Evolutionary conservation across 2,888 invertebrate genomes (phyloP), one percentile per base, ranked within the genome.

Genomic region (Biston stratarius): DNA sequence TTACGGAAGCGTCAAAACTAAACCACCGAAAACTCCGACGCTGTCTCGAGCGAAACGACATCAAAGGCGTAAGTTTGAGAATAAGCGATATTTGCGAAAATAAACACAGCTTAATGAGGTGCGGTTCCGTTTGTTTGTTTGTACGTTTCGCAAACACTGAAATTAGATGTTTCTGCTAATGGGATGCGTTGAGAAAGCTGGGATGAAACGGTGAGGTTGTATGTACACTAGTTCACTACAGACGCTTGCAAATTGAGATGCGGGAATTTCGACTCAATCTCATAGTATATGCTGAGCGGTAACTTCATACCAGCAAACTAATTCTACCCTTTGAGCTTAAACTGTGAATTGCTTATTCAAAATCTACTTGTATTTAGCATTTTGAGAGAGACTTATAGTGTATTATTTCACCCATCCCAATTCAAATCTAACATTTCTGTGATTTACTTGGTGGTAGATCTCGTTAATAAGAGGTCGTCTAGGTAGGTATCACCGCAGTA

Each of bases 11-110:
- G 92, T 94, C 47, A 92, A 93, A 78, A 92, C 90, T 64, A 95
- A 95, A 81, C 95, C 95, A 42, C 95, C 95, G 12, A 95, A 94
- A 83, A 95, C 95, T 49, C 95, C 95, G 58, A 89, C 93, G 59
- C 78, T 87, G 77, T 94, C 94, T 34, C 92, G 94, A 69, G 90
- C 86, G 77, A 94, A 90, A 75, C 88, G 92, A 83, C 94, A 91
- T 82, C 94, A 94, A 83, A 90, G 92, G 78, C 90, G 94, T 93
- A 84, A 92, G 92, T 90, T 84, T 71, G 69, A 69, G 64, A 64
- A 69, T 69, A 62, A 61, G 60, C 66, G 45, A 65, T 80, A 79
- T 82, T 79, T 80, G 81, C 78, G 76, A 83, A 85, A 85, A 86
- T 85, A 88, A 88, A 86, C 86, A 86, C 81, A 73, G 81, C 78